These are phyloP conservation scores for Ceramica pisi DNA, from an alignment of 2,888 invertebrate species.

Conservation along the genomic window DNA sequence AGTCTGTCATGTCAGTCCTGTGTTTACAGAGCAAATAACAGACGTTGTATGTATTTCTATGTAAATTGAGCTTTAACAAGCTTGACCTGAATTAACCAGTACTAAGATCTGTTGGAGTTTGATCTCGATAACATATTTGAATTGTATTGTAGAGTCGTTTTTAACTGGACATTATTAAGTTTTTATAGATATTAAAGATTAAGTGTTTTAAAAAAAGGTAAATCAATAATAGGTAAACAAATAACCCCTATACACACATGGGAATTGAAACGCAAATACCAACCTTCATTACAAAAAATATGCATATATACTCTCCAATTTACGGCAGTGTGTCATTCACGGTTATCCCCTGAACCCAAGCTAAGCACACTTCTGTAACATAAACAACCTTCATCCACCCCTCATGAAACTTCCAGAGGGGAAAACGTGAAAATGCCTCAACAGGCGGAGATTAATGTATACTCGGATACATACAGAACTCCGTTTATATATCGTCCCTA, in stretches of 20 bases:
- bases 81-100: conserved; percentile 29
- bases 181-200: neutral
- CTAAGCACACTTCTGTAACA: conserved; percentile 44
- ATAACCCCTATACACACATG: neutral
- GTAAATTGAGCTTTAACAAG: conserved; percentile 36
- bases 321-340: conserved; percentile 19
- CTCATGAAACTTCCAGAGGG: conserved; percentile 55
- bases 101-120: neutral
- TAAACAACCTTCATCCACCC: conserved; percentile 45
- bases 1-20: conserved; percentile 35
- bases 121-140: neutral
- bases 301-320: neutral
- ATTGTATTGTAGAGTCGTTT: too few relatives aligned
- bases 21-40: conserved; percentile 42
- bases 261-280: neutral
- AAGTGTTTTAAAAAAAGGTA: neutral
- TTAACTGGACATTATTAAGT: neutral
- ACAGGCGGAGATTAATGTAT: conserved; percentile 51
- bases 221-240: neutral
- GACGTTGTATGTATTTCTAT: conserved; percentile 27
- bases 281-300: neutral
- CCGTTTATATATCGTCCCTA: conserved; percentile 44
- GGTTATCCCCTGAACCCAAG: conserved; percentile 28
- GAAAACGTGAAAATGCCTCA: conserved; percentile 50
- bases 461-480: conserved; percentile 46